Evolutionary conservation across 1,140 invertebrate species (phyloP).

Genomic region (Drosophila elegans): DNA sequence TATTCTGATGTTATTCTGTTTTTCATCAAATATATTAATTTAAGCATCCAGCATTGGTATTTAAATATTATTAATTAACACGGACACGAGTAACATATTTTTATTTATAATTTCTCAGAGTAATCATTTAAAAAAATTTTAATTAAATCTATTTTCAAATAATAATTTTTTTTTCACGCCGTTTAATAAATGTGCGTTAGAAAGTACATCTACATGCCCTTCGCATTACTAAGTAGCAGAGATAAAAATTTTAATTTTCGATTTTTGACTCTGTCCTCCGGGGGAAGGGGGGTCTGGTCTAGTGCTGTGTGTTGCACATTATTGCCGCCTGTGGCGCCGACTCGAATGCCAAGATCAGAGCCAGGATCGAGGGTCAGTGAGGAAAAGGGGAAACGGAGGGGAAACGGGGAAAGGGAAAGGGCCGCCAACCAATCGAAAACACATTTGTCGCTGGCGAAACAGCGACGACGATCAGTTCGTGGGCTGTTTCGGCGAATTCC

Average conservation of each 20-base stretch:
- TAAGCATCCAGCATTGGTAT: no score
- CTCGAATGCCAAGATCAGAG: slow-evolving; percentile 21
- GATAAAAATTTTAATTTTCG: slow-evolving; percentile 68
- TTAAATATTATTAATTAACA: no score
- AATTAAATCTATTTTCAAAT: no score
- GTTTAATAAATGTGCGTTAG: no score
- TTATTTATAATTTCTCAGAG: no score
- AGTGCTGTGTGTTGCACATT: slow-evolving; percentile 50
- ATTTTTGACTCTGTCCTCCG: slow-evolving; percentile 40
- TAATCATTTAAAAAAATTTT: no score
- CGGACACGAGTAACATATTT: no score
- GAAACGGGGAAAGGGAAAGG: slow-evolving; percentile 17
- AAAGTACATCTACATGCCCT: background rate
- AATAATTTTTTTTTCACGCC: no score
- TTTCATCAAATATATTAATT: no score
- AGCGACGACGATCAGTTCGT: slow-evolving; percentile 66
- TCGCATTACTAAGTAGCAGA: slow-evolving; percentile 6
- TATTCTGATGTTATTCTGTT: no score
- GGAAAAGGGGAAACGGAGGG: background rate
- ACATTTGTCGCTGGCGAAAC: slow-evolving; percentile 76
- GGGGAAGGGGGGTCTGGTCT: slow-evolving; percentile 10
- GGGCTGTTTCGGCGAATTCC: slow-evolving; percentile 79
- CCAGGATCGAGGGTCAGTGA: slow-evolving; percentile 1
- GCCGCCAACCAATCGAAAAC: slow-evolving; percentile 75
- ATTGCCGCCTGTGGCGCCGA: slow-evolving; percentile 67